Percentiles rank a stretch among this genome's conserved stretches.
Conservation (phyloP, 2,797 vertebrate species). For the Anisognathus igniventris region DNA sequence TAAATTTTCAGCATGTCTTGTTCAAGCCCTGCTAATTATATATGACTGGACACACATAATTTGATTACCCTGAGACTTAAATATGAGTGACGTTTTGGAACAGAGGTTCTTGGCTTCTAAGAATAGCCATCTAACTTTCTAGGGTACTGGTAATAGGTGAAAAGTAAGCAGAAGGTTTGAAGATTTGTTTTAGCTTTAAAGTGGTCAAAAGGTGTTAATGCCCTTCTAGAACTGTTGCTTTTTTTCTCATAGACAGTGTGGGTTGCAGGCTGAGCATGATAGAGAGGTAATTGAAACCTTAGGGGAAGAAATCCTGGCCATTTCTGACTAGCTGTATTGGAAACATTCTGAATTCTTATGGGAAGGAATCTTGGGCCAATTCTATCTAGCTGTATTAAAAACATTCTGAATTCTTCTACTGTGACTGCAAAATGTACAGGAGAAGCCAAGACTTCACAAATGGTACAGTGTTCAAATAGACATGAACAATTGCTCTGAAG, state of each 20-base stretch:
- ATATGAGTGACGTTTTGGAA: background rate
- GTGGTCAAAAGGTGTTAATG: background rate
- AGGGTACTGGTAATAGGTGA: background rate
- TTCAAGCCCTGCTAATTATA: background rate
- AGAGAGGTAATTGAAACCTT: background rate
- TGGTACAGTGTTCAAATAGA: background rate
- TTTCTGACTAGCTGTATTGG: background rate
- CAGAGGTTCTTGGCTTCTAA: background rate
- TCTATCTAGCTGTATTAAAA: background rate
- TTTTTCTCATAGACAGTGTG: background rate
- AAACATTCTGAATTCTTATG: background rate
- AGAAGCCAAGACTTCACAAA: background rate
- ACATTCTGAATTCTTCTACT: background rate
- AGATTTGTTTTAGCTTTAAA: background rate
- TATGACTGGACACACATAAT: background rate
- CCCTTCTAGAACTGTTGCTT: background rate
- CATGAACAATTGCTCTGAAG: background rate
- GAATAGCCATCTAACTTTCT: background rate
- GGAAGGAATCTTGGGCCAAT: background rate
- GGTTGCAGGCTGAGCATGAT: background rate
- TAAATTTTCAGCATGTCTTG: background rate
- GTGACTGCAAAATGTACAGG: background rate
- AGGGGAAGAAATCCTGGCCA: background rate
- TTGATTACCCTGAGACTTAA: background rate
- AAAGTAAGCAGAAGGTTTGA: background rate